A percentile compares a stretch with the other conserved stretches of the same genome.
Evolutionary conservation across 2,113 vertebrate genomes (phyloP).

Genomic region (Ammodytes dubius): DNA sequence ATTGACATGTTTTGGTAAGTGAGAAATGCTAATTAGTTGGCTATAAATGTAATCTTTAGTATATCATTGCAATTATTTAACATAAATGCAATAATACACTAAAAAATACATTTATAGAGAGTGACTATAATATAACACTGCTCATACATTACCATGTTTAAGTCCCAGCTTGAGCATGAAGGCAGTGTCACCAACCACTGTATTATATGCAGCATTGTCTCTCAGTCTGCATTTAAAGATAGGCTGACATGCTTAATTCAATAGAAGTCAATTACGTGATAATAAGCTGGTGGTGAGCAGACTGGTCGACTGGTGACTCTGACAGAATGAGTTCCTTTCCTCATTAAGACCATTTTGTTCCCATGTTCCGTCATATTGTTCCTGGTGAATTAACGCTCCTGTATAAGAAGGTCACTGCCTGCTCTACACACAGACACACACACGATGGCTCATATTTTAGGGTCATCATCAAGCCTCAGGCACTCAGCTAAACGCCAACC

Average conservation of each 20-base stretch:
- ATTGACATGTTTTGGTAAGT: conserved; percentile 41
- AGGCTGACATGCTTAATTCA: conserved; percentile 74
- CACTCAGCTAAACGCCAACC: conserved; percentile 60
- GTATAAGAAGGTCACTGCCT: conserved; percentile 70
- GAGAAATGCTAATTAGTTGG: conserved; percentile 48
- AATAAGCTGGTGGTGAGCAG: conserved; percentile 62
- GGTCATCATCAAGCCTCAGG: conserved; percentile 70
- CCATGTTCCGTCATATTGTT: conserved; percentile 76
- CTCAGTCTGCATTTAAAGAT: conserved; percentile 53
- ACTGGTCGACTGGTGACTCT: conserved; percentile 69
- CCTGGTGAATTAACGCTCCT: conserved; percentile 48
- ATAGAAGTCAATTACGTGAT: conserved; percentile 74
- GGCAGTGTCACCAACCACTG: conserved; percentile 31
- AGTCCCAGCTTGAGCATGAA: conserved; percentile 18
- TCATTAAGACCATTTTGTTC: conserved; percentile 81
- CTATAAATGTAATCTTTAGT: background rate
- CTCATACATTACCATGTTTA: conserved; percentile 42
- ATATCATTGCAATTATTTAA: conserved; percentile 1
- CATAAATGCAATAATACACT: conserved; percentile 42
- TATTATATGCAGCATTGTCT: conserved; percentile 45
- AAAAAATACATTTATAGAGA: conserved; percentile 24
- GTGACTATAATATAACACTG: conserved; percentile 33
- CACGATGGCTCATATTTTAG: conserved; percentile 68
- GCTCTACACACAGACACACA: conserved; percentile 43
- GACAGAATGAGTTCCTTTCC: conserved; percentile 70